These are phyloP conservation scores for Onychomys arenicola DNA, from an alignment of 2,797 vertebrate species.

Conservation along the genomic window DNA sequence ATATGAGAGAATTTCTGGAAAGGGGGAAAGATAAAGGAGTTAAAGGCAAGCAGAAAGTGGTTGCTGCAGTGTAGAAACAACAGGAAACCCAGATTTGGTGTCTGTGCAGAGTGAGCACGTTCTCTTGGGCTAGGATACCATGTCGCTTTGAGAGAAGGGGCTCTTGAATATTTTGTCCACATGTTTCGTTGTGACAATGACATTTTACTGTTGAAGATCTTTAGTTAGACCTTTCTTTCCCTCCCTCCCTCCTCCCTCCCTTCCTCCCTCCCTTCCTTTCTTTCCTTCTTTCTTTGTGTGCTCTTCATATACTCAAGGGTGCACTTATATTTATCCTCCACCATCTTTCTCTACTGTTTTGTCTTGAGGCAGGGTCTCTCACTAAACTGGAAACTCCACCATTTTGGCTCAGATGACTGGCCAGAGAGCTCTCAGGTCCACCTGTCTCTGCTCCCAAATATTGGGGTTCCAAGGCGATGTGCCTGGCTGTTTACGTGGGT, in stretches of 20 bases:
- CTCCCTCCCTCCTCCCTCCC: no score
- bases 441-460: background rate
- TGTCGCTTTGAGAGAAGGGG: background rate
- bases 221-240: background rate
- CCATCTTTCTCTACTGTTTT: background rate
- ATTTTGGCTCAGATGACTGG: background rate
- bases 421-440: background rate
- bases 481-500: background rate
- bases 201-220: slow-evolving; percentile 13
- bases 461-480: background rate
- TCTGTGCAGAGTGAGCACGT: no score
- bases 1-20: background rate
- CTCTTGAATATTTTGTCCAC: background rate
- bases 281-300: background rate
- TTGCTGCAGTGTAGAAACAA: background rate
- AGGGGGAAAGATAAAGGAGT: background rate
- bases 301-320: background rate
- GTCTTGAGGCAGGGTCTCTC: background rate
- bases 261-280: background rate
- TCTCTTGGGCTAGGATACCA: background rate
- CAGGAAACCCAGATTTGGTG: background rate
- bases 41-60: background rate
- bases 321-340: background rate
- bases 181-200: background rate
- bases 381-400: background rate